Evolutionary conservation across 2,888 invertebrate genomes (phyloP).

Genomic region (Chalcis sispes): DNA sequence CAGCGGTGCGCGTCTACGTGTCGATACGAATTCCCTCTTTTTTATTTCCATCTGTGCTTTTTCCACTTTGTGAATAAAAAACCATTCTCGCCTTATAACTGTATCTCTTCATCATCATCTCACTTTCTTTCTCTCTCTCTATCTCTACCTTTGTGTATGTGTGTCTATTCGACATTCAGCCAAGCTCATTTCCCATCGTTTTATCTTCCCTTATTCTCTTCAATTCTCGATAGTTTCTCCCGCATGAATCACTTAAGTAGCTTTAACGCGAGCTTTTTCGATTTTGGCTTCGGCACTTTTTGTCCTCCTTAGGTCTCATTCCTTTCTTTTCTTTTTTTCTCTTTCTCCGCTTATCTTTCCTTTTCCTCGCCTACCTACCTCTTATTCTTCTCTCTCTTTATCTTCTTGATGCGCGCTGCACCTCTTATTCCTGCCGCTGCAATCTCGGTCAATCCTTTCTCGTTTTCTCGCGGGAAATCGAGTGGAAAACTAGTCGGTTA

Average conservation of each 20-base stretch:
- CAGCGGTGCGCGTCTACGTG: constrained; percentile 23
- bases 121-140: too few relatives aligned
- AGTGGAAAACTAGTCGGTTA: constrained; percentile 72
- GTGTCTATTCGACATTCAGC: constrained; percentile 31
- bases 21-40: constrained; percentile 2
- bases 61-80: constrained; percentile 54
- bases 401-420: constrained; percentile 31
- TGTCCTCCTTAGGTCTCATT: too few relatives aligned
- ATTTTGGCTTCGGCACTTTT: too few relatives aligned
- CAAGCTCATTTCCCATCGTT: constrained; percentile 3
- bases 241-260: constrained; percentile 63
- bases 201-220: constrained; percentile 28
- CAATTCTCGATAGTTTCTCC: constrained; percentile 2
- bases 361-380: constrained; percentile 21
- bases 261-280: constrained; percentile 64
- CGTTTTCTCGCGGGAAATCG: constrained; percentile 71
- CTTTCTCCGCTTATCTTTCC: constrained; percentile 38
- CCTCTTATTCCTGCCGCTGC: constrained; percentile 59
- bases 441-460: constrained; percentile 71
- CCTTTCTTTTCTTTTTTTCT: constrained; percentile 57
- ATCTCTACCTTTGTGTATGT: constrained; percentile 34
- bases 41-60: constrained; percentile 24
- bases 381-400: constrained; percentile 44
- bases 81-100: constrained; percentile 49
- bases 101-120: constrained; percentile 45